Percentiles rank a stretch among this genome's conserved stretches.
Evolutionary conservation across 2,113 vertebrate genomes (phyloP).

Genomic region (Neolamprologus kungweensis): DNA sequence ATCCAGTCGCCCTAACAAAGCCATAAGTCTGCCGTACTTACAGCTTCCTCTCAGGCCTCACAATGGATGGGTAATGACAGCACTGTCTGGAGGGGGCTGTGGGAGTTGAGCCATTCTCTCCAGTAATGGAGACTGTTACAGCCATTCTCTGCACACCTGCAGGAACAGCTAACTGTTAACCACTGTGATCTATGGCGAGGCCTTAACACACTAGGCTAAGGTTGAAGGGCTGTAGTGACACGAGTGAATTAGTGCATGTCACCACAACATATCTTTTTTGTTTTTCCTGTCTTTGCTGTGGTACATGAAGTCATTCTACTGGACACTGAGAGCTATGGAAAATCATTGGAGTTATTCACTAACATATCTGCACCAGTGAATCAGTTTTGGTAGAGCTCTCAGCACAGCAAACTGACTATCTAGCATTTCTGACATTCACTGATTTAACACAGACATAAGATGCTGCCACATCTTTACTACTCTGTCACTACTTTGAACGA

Average conservation of each 20-base stretch:
- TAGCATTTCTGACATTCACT: constrained; percentile 44
- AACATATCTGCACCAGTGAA: constrained; percentile 31
- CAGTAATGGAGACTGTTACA: constrained; percentile 69
- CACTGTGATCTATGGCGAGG: constrained; percentile 58
- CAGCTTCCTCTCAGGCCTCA: constrained; percentile 62
- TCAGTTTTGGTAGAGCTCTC: constrained; percentile 5
- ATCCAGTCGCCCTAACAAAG: constrained; percentile 57
- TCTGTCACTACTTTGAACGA: constrained; percentile 60
- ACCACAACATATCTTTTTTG: not conserved
- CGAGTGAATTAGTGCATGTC: constrained; percentile 45
- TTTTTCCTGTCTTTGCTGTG: not conserved
- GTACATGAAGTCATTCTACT: not conserved
- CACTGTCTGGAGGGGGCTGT: constrained; percentile 61
- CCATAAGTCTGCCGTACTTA: constrained; percentile 72
- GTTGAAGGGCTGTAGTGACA: constrained; percentile 50
- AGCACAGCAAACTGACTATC: constrained; percentile 24
- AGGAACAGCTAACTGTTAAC: constrained; percentile 62
- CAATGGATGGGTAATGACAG: constrained; percentile 72
- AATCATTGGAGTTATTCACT: constrained; percentile 17
- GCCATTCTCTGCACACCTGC: constrained; percentile 66
- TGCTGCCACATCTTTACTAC: constrained; percentile 60
- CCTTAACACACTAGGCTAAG: constrained; percentile 20
- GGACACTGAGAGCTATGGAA: not conserved
- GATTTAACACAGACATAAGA: constrained; percentile 61
- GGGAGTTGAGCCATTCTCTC: constrained; percentile 61